These are phyloP conservation scores for Rhagologus leucostigma DNA, from an alignment of 2,113 vertebrate species.

Conservation along the genomic window DNA sequence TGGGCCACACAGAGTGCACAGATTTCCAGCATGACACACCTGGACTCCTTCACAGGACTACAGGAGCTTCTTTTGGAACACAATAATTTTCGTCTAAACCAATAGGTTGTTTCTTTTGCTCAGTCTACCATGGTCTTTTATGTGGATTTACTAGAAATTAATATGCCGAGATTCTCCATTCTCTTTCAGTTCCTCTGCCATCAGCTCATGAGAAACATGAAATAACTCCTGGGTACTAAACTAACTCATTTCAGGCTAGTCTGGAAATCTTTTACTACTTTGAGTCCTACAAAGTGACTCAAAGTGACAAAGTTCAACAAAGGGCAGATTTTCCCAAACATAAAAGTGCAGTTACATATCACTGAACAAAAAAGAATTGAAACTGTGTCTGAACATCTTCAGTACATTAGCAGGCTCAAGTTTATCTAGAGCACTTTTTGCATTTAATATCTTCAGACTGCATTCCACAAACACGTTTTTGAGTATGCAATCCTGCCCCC, in stretches of 20 bases:
- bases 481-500: not conserved
- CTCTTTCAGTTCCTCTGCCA: not conserved
- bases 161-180: not conserved
- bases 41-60: not conserved
- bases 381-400: not conserved
- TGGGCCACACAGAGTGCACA: not conserved
- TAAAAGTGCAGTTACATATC: not conserved
- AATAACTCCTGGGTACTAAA: not conserved
- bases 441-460: not conserved
- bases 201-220: not conserved
- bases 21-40: not conserved
- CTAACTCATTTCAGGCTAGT: not conserved
- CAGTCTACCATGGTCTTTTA: not conserved
- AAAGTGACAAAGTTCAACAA: not conserved
- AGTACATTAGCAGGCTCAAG: not conserved
- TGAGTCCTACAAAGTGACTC: not conserved
- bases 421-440: not conserved
- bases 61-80: not conserved
- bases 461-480: not conserved
- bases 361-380: not conserved
- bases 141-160: not conserved
- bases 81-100: not conserved
- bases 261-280: not conserved
- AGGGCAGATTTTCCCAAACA: not conserved
- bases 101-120: not conserved